A percentile compares a stretch with the other conserved stretches of the same genome.
Evolutionary conservation across 2,888 invertebrate species (phyloP).

Genomic region (Unio delphinus): DNA sequence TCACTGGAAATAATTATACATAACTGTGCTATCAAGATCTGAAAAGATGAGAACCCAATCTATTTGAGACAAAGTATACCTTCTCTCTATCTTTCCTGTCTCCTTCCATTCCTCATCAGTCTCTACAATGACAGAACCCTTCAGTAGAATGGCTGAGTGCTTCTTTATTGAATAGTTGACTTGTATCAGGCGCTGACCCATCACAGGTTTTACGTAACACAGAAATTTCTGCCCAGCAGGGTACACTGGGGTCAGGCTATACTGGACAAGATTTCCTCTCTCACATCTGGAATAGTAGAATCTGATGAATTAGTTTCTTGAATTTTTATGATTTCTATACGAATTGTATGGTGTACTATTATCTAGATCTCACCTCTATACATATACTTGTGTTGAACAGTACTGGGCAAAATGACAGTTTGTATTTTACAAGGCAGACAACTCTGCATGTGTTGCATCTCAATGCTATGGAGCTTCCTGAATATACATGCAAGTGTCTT

Average conservation of each 20-base stretch:
- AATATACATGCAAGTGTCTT: no score
- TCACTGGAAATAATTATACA: no score
- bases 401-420: no score
- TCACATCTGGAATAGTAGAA: conserved; percentile 52
- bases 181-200: conserved; percentile 46
- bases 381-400: no score
- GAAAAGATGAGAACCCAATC: no score
- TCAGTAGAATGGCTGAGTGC: conserved; percentile 6
- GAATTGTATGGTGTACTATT: no score
- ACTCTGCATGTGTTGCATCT: no score
- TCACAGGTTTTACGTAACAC: conserved; percentile 54
- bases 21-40: no score
- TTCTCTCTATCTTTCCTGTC: conserved; percentile 40
- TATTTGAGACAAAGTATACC: conserved; percentile 13
- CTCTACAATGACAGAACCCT: conserved; percentile 25
- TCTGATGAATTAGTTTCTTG: not conserved
- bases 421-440: no score
- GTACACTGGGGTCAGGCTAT: conserved; percentile 59
- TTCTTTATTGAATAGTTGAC: conserved; percentile 47
- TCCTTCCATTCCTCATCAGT: conserved; percentile 51
- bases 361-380: no score
- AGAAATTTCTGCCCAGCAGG: conserved; percentile 43
- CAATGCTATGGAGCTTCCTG: no score
- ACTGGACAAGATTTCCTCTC: conserved; percentile 63
- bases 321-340: no score